Base-by-base conservation (phyloP, 2,888 invertebrate genomes). In the Sarcophaga subvicina region DNA sequence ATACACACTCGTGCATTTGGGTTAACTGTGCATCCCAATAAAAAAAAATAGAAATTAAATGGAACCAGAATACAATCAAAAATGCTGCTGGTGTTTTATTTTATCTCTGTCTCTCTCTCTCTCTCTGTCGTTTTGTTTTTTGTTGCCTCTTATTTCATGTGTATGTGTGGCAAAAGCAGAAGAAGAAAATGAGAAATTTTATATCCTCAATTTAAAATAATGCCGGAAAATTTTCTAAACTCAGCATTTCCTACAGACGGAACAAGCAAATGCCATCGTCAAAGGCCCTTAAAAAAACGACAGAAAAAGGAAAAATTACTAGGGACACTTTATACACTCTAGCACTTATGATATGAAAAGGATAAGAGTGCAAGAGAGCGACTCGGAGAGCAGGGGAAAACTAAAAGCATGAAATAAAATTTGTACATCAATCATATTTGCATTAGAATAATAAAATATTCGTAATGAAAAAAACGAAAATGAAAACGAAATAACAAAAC, bases 151-250 rank as follows among this genome's bases (percentile, higher is more conserved):
- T 37, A 37, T 37, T 8, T 37, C 37, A 37, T 37, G 10, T 10
- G 10, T 37, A 4, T 37, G 8, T 37, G 37, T 37, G 37, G 2
- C 37, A 37, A 37, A 37, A 37, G 37, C 10, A 27, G 37, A n/a
- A 27, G 25, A 22, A 75, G 20, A n/a, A 49, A 37, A 25, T 14
- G 49, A 72, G 64, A 76, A 79, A 84, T 81, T 81, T 83, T 83
- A 81, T 81, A 84, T 84, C 87, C 87, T 87, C 78, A 84, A 87
- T 87, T 87, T 83, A 84, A 84, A 84, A 84, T 87, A 87, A 81
- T 79, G 81, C 87, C 87, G 87, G 87, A 87, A 84, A 87, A 87
- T 87, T 87, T 84, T 87, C 87, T 81, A 87, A 87, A 81, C 83
- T 87, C 87, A 84, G 81, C 87, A 87, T 84, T 84, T 87, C 87